These are phyloP conservation scores for Drosophila setifemur DNA, from an alignment of 1,140 invertebrate genomes.

Conservation along the genomic window DNA sequence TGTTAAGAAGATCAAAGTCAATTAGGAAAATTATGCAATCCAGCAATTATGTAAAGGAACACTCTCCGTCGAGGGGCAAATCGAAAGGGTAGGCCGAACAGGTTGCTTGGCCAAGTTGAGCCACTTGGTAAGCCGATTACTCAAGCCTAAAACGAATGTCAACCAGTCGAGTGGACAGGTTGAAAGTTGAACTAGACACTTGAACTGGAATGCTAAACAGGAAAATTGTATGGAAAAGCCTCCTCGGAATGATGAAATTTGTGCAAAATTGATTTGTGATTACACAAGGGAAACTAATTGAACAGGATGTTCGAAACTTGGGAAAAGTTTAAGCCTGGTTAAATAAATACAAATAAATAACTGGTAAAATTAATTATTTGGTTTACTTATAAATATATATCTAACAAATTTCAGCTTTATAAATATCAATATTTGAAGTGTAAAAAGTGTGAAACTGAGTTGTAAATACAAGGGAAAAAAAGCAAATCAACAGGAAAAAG, in stretches of 20 bases:
- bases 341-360: too few relatives aligned
- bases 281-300: too few relatives aligned
- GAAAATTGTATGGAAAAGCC: constrained; percentile 1
- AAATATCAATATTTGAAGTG: too few relatives aligned
- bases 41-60: constrained; percentile 9
- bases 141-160: constrained; percentile 17
- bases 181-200: constrained; percentile 33
- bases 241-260: background rate
- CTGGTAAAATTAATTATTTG: too few relatives aligned
- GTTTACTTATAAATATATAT: too few relatives aligned
- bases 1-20: background rate
- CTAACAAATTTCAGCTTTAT: too few relatives aligned
- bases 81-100: constrained; percentile 14
- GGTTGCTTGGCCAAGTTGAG: constrained; percentile 4
- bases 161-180: constrained; percentile 5
- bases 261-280: background rate
- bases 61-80: background rate
- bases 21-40: background rate
- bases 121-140: constrained; percentile 27
- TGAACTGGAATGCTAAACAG: constrained; percentile 12
- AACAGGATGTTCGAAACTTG: too few relatives aligned
- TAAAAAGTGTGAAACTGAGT: too few relatives aligned
- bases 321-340: too few relatives aligned
- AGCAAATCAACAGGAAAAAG: too few relatives aligned
- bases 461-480: too few relatives aligned